These are phyloP conservation scores for Enteromius treurensis DNA, from an alignment of 2,797 vertebrate genomes.

Conservation along the genomic window DNA sequence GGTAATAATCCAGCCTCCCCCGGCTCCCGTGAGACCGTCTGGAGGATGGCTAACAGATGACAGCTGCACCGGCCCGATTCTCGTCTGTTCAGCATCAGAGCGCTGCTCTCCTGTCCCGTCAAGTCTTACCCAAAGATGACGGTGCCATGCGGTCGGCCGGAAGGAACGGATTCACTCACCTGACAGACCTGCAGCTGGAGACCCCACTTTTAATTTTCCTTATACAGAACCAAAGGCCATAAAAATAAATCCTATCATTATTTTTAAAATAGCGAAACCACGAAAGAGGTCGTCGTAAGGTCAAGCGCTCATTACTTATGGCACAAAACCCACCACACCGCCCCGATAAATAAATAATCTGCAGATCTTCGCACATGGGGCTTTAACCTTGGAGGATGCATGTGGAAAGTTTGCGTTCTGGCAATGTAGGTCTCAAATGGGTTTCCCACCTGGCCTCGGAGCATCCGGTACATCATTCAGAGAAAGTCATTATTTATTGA, in stretches of 20 bases:
- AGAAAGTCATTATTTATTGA: constrained; percentile 68
- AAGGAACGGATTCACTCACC: constrained; percentile 41
- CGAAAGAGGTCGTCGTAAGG: constrained; percentile 46
- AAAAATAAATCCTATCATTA: constrained; percentile 58
- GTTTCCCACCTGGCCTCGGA: constrained; percentile 65
- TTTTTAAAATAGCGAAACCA: constrained; percentile 51
- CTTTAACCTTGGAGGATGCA: constrained; percentile 60
- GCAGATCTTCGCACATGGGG: constrained; percentile 59
- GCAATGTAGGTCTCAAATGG: constrained; percentile 63
- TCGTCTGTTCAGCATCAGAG: constrained; percentile 56
- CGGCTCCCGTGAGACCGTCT: constrained; percentile 45
- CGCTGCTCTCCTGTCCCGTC: constrained; percentile 34
- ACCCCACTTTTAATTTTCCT: constrained; percentile 39
- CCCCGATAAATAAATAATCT: constrained; percentile 65
- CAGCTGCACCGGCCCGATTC: constrained; percentile 48
- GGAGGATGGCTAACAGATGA: constrained; percentile 63
- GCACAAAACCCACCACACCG: constrained; percentile 20
- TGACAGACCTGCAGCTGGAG: constrained; percentile 23
- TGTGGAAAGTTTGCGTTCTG: constrained; percentile 67
- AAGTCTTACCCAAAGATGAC: constrained; percentile 12
- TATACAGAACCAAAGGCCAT: constrained; percentile 44
- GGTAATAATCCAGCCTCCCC: constrained; percentile 55
- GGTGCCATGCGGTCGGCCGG: constrained; percentile 25
- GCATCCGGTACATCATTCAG: constrained; percentile 69
- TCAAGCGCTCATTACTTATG: constrained; percentile 38